Conservation (phyloP, 2,113 vertebrate species). For the Solenodon paradoxus region DNA sequence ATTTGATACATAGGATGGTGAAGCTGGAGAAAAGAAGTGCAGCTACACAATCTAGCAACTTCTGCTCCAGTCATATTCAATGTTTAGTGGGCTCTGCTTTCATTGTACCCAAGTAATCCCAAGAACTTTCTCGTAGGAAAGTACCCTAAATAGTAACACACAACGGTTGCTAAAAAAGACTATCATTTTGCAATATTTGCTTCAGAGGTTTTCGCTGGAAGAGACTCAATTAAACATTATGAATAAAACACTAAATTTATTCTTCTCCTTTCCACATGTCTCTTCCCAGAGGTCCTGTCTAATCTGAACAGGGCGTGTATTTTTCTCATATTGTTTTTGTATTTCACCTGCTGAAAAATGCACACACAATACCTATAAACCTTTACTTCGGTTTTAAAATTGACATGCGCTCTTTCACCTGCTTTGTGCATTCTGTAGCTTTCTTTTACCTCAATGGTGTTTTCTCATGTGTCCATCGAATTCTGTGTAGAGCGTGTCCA, state of each 20-base stretch:
- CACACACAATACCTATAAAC: accelerated
- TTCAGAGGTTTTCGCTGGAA: background rate
- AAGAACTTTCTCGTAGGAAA: background rate
- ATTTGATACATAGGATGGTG: background rate
- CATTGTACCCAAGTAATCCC: no score
- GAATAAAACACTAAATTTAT: background rate
- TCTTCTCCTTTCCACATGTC: background rate
- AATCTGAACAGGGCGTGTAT: accelerated
- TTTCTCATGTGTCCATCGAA: background rate
- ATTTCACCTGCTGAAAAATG: background rate
- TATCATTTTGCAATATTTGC: background rate
- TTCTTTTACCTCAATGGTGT: background rate
- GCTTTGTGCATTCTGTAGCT: background rate
- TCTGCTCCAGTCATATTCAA: background rate
- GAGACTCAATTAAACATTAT: background rate
- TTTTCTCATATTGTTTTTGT: background rate
- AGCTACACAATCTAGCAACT: background rate
- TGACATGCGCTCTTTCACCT: background rate
- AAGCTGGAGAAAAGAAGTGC: background rate
- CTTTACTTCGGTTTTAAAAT: background rate
- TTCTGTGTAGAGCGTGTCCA: background rate
- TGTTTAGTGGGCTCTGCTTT: no score
- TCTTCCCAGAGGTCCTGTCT: background rate
- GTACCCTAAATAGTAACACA: background rate
- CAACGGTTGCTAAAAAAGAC: background rate